A percentile compares a stretch with the other conserved stretches of the same genome.
These are phyloP conservation scores for Laticauda colubrina DNA, from an alignment of 2,113 vertebrate genomes.

Conservation along the genomic window DNA sequence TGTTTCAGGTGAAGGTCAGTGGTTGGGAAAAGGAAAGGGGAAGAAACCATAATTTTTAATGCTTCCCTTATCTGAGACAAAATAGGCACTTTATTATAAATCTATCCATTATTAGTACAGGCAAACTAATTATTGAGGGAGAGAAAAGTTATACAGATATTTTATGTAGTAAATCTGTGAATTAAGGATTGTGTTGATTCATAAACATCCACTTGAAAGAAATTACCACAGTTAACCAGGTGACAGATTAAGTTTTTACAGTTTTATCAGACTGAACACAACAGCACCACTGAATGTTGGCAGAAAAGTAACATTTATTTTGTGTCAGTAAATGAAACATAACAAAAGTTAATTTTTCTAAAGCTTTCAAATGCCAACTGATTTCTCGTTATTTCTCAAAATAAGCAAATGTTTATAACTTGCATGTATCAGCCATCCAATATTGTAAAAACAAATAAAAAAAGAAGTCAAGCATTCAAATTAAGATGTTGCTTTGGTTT, in stretches of 20 bases:
- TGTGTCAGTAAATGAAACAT: constrained; percentile 54
- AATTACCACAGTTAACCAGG: constrained; percentile 45
- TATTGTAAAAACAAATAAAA: not conserved
- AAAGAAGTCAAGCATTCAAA: not conserved
- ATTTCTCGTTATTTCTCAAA: constrained; percentile 27
- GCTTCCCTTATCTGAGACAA: not conserved
- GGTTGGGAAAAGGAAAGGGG: not conserved
- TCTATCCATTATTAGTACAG: constrained; percentile 18
- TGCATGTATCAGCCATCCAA: constrained; percentile 36
- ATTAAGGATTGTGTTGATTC: constrained; percentile 46
- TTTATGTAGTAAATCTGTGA: constrained; percentile 40
- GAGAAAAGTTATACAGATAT: constrained; percentile 30
- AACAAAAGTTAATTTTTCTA: constrained; percentile 47
- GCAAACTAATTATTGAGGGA: constrained; percentile 13
- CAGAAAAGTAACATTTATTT: constrained; percentile 56
- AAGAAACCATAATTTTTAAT: not conserved
- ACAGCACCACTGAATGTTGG: constrained; percentile 26
- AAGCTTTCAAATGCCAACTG: constrained; percentile 57
- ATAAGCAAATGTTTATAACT: not conserved
- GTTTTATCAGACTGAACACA: constrained; percentile 43
- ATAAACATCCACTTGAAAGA: constrained; percentile 50
- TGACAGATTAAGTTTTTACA: constrained; percentile 35
- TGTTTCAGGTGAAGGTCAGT: not conserved
- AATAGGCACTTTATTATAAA: constrained; percentile 13
- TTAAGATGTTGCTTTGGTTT: not conserved